Evolutionary conservation across 2,888 invertebrate genomes (phyloP).

Genomic region (Leptopterna dolabrata): DNA sequence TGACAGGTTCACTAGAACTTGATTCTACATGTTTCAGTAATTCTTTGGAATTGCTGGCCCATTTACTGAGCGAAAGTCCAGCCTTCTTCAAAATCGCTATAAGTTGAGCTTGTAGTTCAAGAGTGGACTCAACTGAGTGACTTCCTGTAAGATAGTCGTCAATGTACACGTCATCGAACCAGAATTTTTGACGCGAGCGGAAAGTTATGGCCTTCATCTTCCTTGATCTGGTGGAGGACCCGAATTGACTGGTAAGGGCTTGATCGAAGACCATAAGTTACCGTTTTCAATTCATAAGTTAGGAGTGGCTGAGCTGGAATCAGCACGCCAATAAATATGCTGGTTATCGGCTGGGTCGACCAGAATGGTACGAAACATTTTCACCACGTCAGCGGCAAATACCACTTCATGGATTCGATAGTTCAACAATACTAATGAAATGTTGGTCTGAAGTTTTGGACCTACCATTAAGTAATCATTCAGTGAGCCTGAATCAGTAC

Average conservation of each 20-base stretch:
- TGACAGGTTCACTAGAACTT: no score
- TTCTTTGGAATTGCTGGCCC: background rate
- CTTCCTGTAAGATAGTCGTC: slow-evolving; percentile 61
- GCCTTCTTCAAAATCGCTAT: slow-evolving; percentile 56
- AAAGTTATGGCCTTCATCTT: no score
- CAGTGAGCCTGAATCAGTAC: no score
- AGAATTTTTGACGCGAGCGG: no score
- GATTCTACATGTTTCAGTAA: background rate
- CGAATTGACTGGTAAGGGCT: slow-evolving; percentile 60
- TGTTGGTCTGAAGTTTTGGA: no score
- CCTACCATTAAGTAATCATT: no score
- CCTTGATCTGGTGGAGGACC: no score
- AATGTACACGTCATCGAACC: slow-evolving; percentile 44
- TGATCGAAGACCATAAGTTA: slow-evolving; percentile 61
- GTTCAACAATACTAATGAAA: no score
- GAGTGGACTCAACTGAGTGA: slow-evolving; percentile 56
- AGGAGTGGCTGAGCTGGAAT: slow-evolving; percentile 45
- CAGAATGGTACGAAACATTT: no score
- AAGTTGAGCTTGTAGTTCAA: slow-evolving; percentile 56
- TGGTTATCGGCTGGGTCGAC: slow-evolving; percentile 56
- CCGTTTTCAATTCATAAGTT: slow-evolving; percentile 58
- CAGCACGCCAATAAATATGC: slow-evolving; percentile 61
- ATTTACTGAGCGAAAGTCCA: slow-evolving; percentile 20
- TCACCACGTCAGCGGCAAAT: no score
- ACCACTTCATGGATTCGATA: no score